Percentiles rank a stretch among this genome's conserved stretches.
Evolutionary conservation across 1,140 invertebrate genomes (phyloP).

Genomic region (Mycetomoellerius zeteki): DNA sequence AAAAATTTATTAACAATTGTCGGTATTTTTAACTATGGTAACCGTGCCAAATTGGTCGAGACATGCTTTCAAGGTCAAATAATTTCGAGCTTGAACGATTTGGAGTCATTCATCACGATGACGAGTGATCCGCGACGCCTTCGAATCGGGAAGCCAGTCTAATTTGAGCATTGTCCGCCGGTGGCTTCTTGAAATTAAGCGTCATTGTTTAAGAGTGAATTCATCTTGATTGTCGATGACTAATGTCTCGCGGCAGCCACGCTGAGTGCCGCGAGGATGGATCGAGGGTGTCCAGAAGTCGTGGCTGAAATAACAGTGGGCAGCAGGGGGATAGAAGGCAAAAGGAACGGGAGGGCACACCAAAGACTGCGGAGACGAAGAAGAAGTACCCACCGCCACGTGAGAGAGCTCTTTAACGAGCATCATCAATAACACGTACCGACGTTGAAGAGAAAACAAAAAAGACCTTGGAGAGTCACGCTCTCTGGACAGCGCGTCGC

Average conservation of each 20-base stretch:
- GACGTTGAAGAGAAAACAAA: slow-evolving; percentile 77
- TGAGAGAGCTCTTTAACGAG: slow-evolving; percentile 79
- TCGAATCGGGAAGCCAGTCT: slow-evolving; percentile 63
- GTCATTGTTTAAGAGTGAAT: slow-evolving; percentile 82
- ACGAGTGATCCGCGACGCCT: slow-evolving; percentile 41
- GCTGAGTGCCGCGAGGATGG: slow-evolving; percentile 72
- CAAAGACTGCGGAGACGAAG: slow-evolving; percentile 69
- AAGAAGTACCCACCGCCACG: slow-evolving; percentile 77
- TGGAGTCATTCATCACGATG: slow-evolving; percentile 57
- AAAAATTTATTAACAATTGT: background rate
- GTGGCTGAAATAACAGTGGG: slow-evolving; percentile 53
- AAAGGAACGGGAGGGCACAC: slow-evolving; percentile 34
- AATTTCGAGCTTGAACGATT: slow-evolving; percentile 25
- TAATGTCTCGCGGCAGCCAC: slow-evolving; percentile 75
- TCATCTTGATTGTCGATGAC: slow-evolving; percentile 82
- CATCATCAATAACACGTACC: slow-evolving; percentile 80
- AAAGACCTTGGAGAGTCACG: slow-evolving; percentile 67
- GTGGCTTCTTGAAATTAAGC: slow-evolving; percentile 81
- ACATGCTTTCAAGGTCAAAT: slow-evolving; percentile 5
- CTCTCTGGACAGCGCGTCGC: slow-evolving; percentile 68
- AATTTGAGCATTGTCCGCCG: slow-evolving; percentile 77
- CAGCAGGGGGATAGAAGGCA: background rate
- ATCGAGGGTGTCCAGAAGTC: slow-evolving; percentile 75
- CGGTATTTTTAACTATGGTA: background rate
- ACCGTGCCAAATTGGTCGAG: slow-evolving; percentile 6